Evolutionary conservation across 2,113 vertebrate genomes (phyloP).

Genomic region (Antennarius striatus): DNA sequence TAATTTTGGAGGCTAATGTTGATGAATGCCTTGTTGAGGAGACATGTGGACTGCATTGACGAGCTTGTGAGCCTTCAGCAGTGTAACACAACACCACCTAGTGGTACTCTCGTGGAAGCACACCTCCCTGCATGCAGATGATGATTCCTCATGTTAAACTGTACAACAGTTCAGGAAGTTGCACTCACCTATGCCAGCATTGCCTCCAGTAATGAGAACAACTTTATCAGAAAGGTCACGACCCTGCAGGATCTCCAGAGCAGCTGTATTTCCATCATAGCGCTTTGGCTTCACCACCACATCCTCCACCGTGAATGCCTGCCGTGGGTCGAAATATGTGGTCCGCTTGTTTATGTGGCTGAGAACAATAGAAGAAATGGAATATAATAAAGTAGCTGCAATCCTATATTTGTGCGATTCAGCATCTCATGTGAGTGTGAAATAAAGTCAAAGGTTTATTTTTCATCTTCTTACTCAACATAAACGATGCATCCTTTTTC

Average conservation of each 20-base stretch:
- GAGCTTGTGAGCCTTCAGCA: neutral
- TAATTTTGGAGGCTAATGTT: slow-evolving; percentile 75
- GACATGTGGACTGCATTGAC: slow-evolving; percentile 28
- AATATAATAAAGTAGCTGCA: neutral
- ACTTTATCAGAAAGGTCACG: slow-evolving; percentile 90
- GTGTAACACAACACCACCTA: slow-evolving; percentile 62
- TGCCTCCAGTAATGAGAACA: slow-evolving; percentile 89
- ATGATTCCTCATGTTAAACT: neutral
- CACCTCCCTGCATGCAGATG: neutral
- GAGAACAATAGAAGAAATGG: slow-evolving; percentile 41
- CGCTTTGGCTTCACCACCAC: slow-evolving; percentile 87
- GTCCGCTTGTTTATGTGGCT: slow-evolving; percentile 98
- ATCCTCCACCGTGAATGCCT: slow-evolving; percentile 96
- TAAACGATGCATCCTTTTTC: slow-evolving; percentile 93
- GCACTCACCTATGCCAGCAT: slow-evolving; percentile 92
- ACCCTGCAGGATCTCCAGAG: slow-evolving; percentile 93
- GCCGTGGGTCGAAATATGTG: slow-evolving; percentile 95
- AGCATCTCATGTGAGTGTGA: neutral
- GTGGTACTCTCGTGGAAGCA: slow-evolving; percentile 49
- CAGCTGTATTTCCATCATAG: slow-evolving; percentile 90
- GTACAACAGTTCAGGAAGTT: neutral
- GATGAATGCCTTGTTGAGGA: slow-evolving; percentile 67
- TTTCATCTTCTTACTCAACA: slow-evolving; percentile 91
- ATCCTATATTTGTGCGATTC: neutral
- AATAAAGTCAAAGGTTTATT: neutral